phyloP scores from a whole-genome alignment of 2,888 invertebrate species.

The Ophraella communa region DNA sequence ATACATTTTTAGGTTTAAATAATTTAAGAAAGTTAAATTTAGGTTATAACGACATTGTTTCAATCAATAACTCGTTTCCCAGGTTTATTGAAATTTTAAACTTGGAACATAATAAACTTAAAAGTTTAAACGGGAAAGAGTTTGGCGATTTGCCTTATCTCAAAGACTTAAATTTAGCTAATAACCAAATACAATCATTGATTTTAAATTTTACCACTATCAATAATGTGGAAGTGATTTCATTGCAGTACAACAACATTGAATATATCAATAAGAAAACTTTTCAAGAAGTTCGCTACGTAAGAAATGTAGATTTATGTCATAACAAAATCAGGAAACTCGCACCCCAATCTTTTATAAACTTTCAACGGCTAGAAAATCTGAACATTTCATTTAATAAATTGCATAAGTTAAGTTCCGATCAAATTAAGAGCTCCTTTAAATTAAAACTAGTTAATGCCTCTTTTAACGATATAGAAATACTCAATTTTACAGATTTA shows the following conservation, averaged over 20 bases:
- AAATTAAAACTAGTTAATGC: background rate
- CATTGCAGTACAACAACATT: background rate
- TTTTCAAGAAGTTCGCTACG: background rate
- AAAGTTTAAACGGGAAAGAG: background rate
- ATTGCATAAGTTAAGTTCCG: background rate
- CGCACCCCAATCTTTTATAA: background rate
- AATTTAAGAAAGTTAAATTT: background rate
- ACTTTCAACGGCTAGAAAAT: background rate
- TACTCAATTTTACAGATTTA: background rate
- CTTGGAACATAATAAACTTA: background rate
- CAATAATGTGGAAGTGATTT: background rate
- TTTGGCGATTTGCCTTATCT: background rate
- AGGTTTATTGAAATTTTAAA: background rate
- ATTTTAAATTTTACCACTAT: background rate
- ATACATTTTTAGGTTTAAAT: background rate
- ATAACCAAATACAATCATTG: background rate
- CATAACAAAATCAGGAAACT: background rate
- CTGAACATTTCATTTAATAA: slow-evolving; percentile 1
- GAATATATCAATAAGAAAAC: background rate
- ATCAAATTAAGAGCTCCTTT: background rate
- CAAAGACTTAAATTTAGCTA: background rate
- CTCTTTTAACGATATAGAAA: background rate
- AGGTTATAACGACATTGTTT: background rate
- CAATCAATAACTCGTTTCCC: background rate
- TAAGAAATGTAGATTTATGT: background rate